A percentile compares a stretch with the other conserved stretches of the same genome.
Conservation (phyloP, 1,140 invertebrate species). For the Caenorhabditis inopinata region DNA sequence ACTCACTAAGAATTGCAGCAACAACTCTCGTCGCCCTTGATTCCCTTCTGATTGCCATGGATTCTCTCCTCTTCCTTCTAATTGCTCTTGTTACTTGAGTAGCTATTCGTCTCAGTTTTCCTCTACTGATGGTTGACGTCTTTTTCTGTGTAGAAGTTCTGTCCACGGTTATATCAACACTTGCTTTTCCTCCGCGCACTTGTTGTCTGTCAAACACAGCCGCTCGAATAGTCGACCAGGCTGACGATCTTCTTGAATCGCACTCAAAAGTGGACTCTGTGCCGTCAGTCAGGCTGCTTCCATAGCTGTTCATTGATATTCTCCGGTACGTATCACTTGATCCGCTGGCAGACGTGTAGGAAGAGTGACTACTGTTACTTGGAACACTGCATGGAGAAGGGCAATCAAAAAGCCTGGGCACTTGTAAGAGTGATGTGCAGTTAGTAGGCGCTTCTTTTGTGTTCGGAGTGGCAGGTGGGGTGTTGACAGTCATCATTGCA, state of each 20-base stretch:
- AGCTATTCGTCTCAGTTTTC: conserved; percentile 47
- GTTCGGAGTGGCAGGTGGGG: conserved; percentile 22
- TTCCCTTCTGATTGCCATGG: conserved; percentile 46
- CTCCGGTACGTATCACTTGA: conserved; percentile 44
- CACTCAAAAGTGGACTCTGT: conserved; percentile 45
- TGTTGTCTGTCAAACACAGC: conserved; percentile 39
- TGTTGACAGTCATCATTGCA: conserved; percentile 45
- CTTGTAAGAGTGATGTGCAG: conserved; percentile 35
- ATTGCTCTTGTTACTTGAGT: conserved; percentile 50
- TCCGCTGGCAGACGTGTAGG: conserved; percentile 46
- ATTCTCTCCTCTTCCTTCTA: conserved; percentile 46
- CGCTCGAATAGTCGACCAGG: conserved; percentile 45
- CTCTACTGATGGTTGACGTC: conserved; percentile 39
- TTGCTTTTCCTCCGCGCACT: conserved; percentile 14
- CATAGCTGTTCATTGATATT: conserved; percentile 50
- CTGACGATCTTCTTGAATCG: conserved; percentile 46
- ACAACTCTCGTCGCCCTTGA: conserved; percentile 48
- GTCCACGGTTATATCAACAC: conserved; percentile 43
- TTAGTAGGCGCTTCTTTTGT: conserved; percentile 15
- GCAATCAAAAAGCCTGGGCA: conserved; percentile 44
- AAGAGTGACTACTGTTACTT: conserved; percentile 44
- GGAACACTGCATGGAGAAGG: conserved; percentile 42
- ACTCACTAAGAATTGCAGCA: conserved; percentile 47
- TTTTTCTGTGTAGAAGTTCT: conserved; percentile 31
- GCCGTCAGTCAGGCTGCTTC: conserved; percentile 44